A percentile compares a stretch with the other conserved stretches of the same genome.
phyloP scores from a whole-genome alignment of 1,140 invertebrate genomes.

The Euura saliciscinereae region DNA sequence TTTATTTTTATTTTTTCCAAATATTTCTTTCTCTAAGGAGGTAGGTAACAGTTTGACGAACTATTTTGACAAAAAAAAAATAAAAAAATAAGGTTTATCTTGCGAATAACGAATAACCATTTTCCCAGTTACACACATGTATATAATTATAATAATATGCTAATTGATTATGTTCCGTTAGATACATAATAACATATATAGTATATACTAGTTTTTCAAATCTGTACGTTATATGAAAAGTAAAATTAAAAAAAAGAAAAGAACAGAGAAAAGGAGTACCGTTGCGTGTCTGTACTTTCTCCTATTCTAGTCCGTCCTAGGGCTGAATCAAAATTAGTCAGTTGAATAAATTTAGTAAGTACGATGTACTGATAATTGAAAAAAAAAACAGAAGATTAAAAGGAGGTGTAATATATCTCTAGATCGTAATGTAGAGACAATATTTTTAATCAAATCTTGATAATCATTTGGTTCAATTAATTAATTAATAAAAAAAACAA shows the following conservation, averaged over 20 bases:
- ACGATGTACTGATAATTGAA: background rate
- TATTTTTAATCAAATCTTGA: no score
- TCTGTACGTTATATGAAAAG: background rate
- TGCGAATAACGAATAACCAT: background rate
- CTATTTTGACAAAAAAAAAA: background rate
- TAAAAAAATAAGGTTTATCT: no score
- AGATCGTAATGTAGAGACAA: background rate
- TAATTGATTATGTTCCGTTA: background rate
- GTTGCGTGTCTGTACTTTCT: background rate
- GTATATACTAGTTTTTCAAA: background rate
- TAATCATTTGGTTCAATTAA: no score
- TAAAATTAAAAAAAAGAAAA: no score
- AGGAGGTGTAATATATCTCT: background rate
- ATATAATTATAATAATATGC: background rate
- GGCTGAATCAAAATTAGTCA: slow-evolving; percentile 46
- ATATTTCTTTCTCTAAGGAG: no score
- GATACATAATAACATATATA: background rate
- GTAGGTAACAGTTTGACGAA: background rate
- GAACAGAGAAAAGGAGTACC: background rate
- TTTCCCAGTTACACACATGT: background rate
- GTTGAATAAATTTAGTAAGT: slow-evolving; percentile 32
- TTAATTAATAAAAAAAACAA: background rate
- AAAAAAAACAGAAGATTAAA: background rate
- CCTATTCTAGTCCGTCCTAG: slow-evolving; percentile 36
- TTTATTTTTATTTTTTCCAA: no score